These are phyloP conservation scores for Caenorhabditis doughertyi DNA, from an alignment of 2,888 invertebrate genomes.

Conservation along the genomic window DNA sequence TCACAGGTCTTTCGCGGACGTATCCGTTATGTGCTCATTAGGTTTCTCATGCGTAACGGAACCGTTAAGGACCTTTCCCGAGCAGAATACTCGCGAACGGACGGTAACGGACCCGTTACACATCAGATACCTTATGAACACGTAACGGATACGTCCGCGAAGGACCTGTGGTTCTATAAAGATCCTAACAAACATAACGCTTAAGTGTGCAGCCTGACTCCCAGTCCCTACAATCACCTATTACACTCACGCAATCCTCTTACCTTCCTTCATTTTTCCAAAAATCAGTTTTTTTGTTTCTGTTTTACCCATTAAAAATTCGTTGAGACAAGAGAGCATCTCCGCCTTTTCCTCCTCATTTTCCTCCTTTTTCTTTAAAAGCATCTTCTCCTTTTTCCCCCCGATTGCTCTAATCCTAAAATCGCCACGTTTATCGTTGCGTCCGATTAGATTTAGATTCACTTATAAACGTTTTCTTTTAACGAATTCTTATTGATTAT, in stretches of 20 bases:
- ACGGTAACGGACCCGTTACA: no score
- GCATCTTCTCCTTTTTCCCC: not conserved
- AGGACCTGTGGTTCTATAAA: no score
- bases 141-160: no score
- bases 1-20: no score
- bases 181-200: no score
- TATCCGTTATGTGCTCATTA: no score
- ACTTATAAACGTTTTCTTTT: not conserved
- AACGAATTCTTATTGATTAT: conserved; percentile 9
- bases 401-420: conserved; percentile 32
- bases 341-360: conserved; percentile 12
- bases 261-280: not conserved
- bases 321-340: conserved; percentile 4
- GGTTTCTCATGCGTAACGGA: no score
- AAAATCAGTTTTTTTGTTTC: conserved; percentile 23
- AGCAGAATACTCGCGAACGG: no score
- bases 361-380: not conserved
- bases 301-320: conserved; percentile 20
- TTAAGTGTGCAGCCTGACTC: no score
- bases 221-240: no score
- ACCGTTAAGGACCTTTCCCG: no score
- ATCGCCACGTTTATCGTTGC: conserved; percentile 29
- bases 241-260: not conserved
- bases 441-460: conserved; percentile 30
- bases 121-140: no score